Conservation (phyloP, 1,140 invertebrate species). For the Aphelenchoides avenae region DNA sequence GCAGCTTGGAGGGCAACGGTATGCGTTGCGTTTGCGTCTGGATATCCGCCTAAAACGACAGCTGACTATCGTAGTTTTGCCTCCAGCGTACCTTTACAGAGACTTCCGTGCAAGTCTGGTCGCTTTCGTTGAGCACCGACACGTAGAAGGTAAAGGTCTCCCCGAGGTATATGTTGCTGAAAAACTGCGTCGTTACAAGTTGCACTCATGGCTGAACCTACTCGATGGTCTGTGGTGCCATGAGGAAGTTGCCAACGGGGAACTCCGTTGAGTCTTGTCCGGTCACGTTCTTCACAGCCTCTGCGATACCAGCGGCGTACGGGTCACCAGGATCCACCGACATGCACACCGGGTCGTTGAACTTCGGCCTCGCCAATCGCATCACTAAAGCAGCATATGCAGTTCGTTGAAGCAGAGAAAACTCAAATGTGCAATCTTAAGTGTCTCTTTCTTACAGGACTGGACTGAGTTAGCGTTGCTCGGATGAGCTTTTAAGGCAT, state of each 20-base stretch:
- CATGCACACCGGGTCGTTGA: constrained; percentile 73
- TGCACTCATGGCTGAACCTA: constrained; percentile 59
- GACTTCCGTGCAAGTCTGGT: constrained; percentile 71
- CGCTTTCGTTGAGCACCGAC: constrained; percentile 89
- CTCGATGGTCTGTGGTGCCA: constrained; percentile 92
- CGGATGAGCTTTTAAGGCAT: too few species aligned
- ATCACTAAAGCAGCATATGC: too few species aligned
- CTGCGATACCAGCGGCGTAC: constrained; percentile 72
- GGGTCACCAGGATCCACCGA: constrained; percentile 79
- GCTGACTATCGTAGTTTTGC: too few species aligned
- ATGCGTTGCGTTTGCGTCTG: constrained; percentile 84
- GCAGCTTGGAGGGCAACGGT: constrained; percentile 65
- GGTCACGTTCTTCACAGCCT: constrained; percentile 72
- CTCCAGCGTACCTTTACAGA: constrained; percentile 69
- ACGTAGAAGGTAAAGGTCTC: constrained; percentile 97
- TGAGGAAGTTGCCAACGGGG: constrained; percentile 74
- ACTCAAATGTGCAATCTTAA: too few species aligned
- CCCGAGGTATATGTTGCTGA: constrained; percentile 77
- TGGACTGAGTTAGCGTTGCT: too few species aligned
- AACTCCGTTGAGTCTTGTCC: constrained; percentile 75
- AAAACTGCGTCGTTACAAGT: constrained; percentile 52
- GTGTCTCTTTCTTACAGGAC: too few species aligned
- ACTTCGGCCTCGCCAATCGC: constrained; percentile 79
- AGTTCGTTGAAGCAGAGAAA: too few species aligned
- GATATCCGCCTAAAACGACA: constrained; percentile 71